These are phyloP conservation scores for Myrmecophaga tridactyla DNA, from an alignment of 2,113 vertebrate species.

Conservation along the genomic window DNA sequence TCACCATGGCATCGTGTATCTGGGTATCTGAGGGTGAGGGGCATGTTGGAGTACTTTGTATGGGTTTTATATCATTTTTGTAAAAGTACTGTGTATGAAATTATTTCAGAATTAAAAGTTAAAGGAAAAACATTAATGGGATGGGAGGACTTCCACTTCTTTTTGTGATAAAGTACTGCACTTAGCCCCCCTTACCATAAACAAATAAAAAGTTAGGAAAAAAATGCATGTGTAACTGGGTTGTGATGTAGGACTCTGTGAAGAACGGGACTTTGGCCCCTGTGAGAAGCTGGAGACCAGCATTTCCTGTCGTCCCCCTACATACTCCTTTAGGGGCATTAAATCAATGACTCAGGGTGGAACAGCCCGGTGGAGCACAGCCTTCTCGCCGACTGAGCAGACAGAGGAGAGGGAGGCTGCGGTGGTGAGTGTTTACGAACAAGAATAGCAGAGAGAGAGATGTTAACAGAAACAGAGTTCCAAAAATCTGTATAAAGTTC, in stretches of 20 bases:
- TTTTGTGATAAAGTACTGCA: background rate
- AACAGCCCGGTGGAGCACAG: background rate
- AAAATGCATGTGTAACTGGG: background rate
- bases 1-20: no score
- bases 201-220: background rate
- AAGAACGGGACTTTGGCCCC: background rate
- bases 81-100: no score
- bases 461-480: background rate
- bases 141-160: background rate
- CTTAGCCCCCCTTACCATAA: no score
- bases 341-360: no score
- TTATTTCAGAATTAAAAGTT: no score
- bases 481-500: background rate
- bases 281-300: background rate
- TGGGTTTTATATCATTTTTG: no score
- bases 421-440: background rate
- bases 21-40: no score
- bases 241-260: background rate
- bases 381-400: background rate
- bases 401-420: background rate
- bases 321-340: background rate
- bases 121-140: background rate
- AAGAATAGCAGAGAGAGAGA: background rate
- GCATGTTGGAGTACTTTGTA: no score
- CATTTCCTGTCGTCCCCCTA: background rate